These are phyloP conservation scores for Thera britannica DNA, from an alignment of 2,888 invertebrate species.

Conservation along the genomic window DNA sequence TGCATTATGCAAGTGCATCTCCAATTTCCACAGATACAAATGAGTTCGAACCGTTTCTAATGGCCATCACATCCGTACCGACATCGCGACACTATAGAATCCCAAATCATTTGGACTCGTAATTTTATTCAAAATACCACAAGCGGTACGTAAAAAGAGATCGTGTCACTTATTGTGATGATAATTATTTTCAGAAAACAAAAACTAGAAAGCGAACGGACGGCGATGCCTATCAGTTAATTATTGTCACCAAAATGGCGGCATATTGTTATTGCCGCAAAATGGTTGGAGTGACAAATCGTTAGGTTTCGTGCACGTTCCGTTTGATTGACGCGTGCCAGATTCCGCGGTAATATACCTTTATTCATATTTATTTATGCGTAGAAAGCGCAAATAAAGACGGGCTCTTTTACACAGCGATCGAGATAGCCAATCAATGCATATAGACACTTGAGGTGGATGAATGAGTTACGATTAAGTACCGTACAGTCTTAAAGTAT, in stretches of 20 bases:
- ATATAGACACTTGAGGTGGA: slow-evolving; percentile 55
- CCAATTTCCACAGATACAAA: slow-evolving; percentile 49
- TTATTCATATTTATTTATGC: slow-evolving; percentile 80
- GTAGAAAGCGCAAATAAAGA: slow-evolving; percentile 83
- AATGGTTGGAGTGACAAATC: slow-evolving; percentile 82
- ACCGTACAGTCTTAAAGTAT: slow-evolving; percentile 25
- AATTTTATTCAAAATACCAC: slow-evolving; percentile 83
- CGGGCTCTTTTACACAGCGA: slow-evolving; percentile 73
- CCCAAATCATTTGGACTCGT: slow-evolving; percentile 69
- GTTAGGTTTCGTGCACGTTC: slow-evolving; percentile 73
- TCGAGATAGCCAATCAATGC: slow-evolving; percentile 75
- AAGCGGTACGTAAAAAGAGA: slow-evolving; percentile 81
- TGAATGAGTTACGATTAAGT: slow-evolving; percentile 53
- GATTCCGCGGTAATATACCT: slow-evolving; percentile 75
- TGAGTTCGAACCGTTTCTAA: slow-evolving; percentile 67
- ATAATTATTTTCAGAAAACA: slow-evolving; percentile 83
- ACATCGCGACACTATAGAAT: slow-evolving; percentile 63
- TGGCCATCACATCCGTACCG: slow-evolving; percentile 63
- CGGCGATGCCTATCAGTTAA: slow-evolving; percentile 82
- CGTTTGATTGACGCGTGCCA: slow-evolving; percentile 84
- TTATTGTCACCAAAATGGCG: slow-evolving; percentile 83
- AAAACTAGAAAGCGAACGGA: slow-evolving; percentile 81
- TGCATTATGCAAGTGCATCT: slow-evolving; percentile 40
- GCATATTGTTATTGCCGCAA: slow-evolving; percentile 76
- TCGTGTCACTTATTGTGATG: slow-evolving; percentile 81